phyloP scores from a whole-genome alignment of 1,140 invertebrate species.

The Aphis gossypii region DNA sequence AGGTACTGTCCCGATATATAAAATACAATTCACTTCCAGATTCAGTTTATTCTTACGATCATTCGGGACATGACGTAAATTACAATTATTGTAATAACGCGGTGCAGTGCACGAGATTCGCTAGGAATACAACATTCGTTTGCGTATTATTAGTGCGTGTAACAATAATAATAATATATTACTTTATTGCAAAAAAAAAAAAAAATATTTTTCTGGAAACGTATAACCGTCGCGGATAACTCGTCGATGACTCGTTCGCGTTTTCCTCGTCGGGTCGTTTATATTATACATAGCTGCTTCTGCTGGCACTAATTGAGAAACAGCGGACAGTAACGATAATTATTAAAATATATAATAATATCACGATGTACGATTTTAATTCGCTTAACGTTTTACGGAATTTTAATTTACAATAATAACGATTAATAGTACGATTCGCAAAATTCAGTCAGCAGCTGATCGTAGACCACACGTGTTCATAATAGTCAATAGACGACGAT shows the following conservation, averaged over 20 bases:
- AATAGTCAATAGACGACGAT: background rate
- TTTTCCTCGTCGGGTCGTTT: background rate
- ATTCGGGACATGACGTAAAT: background rate
- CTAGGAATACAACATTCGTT: background rate
- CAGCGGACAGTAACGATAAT: background rate
- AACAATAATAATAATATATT: background rate
- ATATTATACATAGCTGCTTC: background rate
- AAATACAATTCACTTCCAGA: slow-evolving; percentile 10
- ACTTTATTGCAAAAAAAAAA: background rate
- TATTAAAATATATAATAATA: background rate
- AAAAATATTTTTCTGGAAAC: background rate
- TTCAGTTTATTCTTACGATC: background rate
- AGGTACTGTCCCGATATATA: background rate
- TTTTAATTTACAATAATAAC: background rate
- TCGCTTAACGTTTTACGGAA: background rate
- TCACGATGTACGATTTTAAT: background rate
- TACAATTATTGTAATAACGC: background rate
- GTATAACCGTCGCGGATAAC: background rate
- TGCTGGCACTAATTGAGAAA: background rate
- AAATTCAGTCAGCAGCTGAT: background rate
- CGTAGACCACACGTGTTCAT: background rate
- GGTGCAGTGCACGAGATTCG: background rate
- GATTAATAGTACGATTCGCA: background rate
- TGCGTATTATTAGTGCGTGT: background rate
- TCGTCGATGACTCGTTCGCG: background rate